These are phyloP conservation scores for Sesia bembeciformis DNA, from an alignment of 2,888 invertebrate species.

Conservation along the genomic window DNA sequence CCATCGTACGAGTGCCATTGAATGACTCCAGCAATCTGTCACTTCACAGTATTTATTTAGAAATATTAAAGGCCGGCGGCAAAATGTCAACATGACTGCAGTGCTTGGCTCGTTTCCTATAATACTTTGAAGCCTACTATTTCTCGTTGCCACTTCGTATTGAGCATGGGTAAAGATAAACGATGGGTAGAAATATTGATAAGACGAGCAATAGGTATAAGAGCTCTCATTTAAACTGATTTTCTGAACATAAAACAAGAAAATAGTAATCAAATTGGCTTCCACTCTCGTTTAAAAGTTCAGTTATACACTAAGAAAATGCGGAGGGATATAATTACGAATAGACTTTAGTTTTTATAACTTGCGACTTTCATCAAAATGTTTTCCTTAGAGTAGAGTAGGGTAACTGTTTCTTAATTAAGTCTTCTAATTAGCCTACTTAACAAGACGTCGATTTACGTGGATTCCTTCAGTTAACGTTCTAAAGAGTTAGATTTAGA, in stretches of 20 bases:
- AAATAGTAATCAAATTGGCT: neutral
- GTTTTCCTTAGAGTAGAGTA: neutral
- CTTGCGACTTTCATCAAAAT: slow-evolving; percentile 2
- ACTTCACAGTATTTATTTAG: neutral
- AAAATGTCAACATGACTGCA: neutral
- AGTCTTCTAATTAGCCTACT: slow-evolving; percentile 2
- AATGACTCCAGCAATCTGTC: neutral
- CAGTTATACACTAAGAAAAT: slow-evolving; percentile 6
- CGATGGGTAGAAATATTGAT: neutral
- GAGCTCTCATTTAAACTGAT: neutral
- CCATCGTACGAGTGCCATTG: no score
- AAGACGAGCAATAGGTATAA: neutral
- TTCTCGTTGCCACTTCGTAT: slow-evolving; percentile 24
- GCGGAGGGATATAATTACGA: slow-evolving; percentile 2
- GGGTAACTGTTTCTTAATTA: slow-evolving; percentile 2
- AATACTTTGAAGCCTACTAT: slow-evolving; percentile 49
- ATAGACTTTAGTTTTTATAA: slow-evolving; percentile 2
- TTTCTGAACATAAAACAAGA: neutral
- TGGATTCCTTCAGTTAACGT: slow-evolving; percentile 2
- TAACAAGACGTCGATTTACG: slow-evolving; percentile 1
- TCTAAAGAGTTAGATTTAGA: neutral
- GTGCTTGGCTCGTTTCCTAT: slow-evolving; percentile 39
- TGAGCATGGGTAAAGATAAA: neutral
- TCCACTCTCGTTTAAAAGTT: neutral
- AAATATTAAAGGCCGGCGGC: neutral